phyloP scores from a whole-genome alignment of 1,140 invertebrate species.

The Paraescarpia echinospica region DNA sequence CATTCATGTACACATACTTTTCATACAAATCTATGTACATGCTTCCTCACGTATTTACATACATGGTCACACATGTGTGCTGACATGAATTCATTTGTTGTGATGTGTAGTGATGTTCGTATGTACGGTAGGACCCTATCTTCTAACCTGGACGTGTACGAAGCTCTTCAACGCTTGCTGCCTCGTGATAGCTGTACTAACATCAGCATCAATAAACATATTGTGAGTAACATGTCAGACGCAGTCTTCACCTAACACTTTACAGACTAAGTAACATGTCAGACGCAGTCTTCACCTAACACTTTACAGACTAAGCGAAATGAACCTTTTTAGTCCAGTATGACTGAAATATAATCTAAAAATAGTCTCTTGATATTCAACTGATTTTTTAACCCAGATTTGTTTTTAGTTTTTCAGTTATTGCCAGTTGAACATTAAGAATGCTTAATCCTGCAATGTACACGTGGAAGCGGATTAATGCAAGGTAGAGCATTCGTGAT shows the following conservation, averaged over 20 bases:
- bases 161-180: neutral
- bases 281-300: neutral
- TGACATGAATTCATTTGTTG: neutral
- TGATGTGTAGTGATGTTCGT: constrained; percentile 13
- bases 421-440: too few species aligned
- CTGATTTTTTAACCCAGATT: too few species aligned
- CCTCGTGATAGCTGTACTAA: too few species aligned
- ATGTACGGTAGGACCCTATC: neutral
- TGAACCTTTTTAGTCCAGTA: too few species aligned
- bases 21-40: neutral
- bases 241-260: neutral
- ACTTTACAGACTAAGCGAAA: neutral
- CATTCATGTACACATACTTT: neutral
- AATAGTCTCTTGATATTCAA: too few species aligned
- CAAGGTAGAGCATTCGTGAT: too few species aligned
- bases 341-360: too few species aligned
- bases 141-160: neutral
- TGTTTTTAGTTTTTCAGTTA: too few species aligned
- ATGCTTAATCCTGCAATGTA: too few species aligned
- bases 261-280: neutral
- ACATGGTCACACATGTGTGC: neutral
- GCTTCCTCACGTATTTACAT: neutral
- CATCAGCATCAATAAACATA: neutral
- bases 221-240: neutral
- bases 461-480: too few species aligned